Evolutionary conservation across 1,140 invertebrate species (phyloP), one percentile per base, ranked within the genome.

Genomic region (Hirudo medicinalis): DNA sequence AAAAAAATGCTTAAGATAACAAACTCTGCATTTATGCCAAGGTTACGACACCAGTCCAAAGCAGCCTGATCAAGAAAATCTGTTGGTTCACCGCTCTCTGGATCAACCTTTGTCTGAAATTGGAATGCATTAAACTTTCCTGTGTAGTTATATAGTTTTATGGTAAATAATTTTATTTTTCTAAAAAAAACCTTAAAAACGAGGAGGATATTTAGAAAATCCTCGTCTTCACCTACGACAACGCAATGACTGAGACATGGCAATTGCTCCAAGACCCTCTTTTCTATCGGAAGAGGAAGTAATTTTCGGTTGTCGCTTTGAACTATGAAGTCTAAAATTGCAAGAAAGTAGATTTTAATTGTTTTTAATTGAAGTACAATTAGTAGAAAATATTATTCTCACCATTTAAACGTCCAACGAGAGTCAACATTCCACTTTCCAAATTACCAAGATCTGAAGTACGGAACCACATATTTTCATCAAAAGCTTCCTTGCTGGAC

Each of bases 241-340:
- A 94, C 86, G 8, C 87, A 90, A 79, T 94, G 89, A 75, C 89
- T 90, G 2, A 95, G 79, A 71, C 72, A 72, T 19, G 89, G 87
- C 63, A 94, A 81, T 78, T 90, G 87, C 0, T 85, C 79, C 76
- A 91, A 88, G 4, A 95, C 84, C 36, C 84, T 81, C 72, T 93
- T 87, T 82, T 96, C 92, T 73, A 94, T 90, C n/a, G 87, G 85
- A 32, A 91, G 87, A 6, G 92, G 91, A 17, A 92, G 86, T 72
- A 95, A 85, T 80, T 96, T 96, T 84, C 95, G 92, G 27, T 92
- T 92, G 22, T 92, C 92, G 57, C 91, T 90, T 8, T 92, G 95
- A 71, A 94, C 93, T 6, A 96, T 85, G 3, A 95, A 75, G 78
- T 94, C 91, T 85, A 49, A 49, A 49, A 49, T 49, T 49, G 15